Conservation (phyloP, 2,888 invertebrate genomes). For the Sericinus montela region DNA sequence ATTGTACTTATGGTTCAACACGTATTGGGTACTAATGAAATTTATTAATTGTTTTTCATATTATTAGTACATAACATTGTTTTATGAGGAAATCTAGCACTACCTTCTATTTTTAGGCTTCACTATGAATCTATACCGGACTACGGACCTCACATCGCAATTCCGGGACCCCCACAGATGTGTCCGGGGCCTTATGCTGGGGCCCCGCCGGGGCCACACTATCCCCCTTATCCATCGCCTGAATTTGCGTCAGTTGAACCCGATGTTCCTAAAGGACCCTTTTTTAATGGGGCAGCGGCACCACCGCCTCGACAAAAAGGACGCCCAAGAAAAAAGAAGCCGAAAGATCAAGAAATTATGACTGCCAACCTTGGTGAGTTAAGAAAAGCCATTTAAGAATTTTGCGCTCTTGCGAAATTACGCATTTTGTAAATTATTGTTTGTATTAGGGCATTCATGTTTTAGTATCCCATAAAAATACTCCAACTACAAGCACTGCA, state of each 20-base stretch:
- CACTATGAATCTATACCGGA: slow-evolving; percentile 78
- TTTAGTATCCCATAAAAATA: not conserved
- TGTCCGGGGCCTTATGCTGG: slow-evolving; percentile 78
- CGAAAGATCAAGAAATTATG: slow-evolving; percentile 92
- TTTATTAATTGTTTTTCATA: no score
- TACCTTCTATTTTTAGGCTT: slow-evolving; percentile 43
- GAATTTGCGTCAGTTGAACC: slow-evolving; percentile 75
- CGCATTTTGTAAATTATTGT: slow-evolving; percentile 13
- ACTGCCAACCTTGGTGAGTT: slow-evolving; percentile 90
- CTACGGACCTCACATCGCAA: slow-evolving; percentile 75
- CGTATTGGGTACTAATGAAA: no score
- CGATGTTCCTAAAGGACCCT: slow-evolving; percentile 73
- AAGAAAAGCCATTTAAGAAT: slow-evolving; percentile 10
- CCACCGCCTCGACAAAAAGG: slow-evolving; percentile 93
- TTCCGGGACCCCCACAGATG: slow-evolving; percentile 79
- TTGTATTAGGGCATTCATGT: not conserved
- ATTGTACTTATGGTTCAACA: no score
- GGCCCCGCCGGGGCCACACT: slow-evolving; percentile 64
- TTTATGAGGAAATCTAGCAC: no score
- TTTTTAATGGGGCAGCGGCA: slow-evolving; percentile 77
- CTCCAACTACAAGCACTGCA: slow-evolving; percentile 21
- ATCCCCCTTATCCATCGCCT: slow-evolving; percentile 79
- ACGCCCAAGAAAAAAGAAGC: slow-evolving; percentile 94
- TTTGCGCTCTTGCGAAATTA: slow-evolving; percentile 24
- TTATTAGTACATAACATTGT: no score